Conservation (phyloP, 2,797 vertebrate genomes). For the Cichlasoma orientale region DNA sequence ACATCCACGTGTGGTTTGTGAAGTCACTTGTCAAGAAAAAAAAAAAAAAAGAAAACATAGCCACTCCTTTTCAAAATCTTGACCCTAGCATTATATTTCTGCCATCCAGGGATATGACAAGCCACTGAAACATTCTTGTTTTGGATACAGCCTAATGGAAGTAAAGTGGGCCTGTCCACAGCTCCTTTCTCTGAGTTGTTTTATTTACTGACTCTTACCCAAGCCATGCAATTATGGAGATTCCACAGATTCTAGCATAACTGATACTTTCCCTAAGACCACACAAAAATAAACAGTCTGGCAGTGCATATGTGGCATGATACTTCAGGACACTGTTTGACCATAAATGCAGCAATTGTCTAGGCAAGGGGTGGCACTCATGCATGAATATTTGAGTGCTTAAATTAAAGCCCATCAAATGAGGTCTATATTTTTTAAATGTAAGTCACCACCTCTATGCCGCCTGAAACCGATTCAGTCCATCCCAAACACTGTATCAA, state of each 20-base stretch:
- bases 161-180: slow-evolving; percentile 75
- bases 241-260: slow-evolving; percentile 77
- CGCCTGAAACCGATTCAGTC: not conserved
- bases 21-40: slow-evolving; percentile 57
- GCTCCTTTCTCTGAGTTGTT: slow-evolving; percentile 60
- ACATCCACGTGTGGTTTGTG: slow-evolving; percentile 62
- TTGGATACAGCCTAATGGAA: slow-evolving; percentile 76
- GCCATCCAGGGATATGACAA: slow-evolving; percentile 67
- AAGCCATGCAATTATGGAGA: slow-evolving; percentile 70
- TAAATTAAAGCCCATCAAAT: slow-evolving; percentile 39
- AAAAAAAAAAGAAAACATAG: slow-evolving; percentile 45
- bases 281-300: slow-evolving; percentile 72
- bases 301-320: slow-evolving; percentile 61
- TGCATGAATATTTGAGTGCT: slow-evolving; percentile 36
- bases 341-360: slow-evolving; percentile 30
- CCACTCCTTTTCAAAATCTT: slow-evolving; percentile 65
- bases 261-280: slow-evolving; percentile 61
- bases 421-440: slow-evolving; percentile 17
- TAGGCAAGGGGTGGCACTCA: not conserved
- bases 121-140: slow-evolving; percentile 74
- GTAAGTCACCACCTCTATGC: slow-evolving; percentile 20
- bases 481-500: not conserved
- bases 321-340: slow-evolving; percentile 29
- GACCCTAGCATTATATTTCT: slow-evolving; percentile 66
- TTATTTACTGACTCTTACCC: slow-evolving; percentile 58